Evolutionary conservation across 2,888 invertebrate genomes (phyloP).

Genomic region (Trissolcus brochymenae): DNA sequence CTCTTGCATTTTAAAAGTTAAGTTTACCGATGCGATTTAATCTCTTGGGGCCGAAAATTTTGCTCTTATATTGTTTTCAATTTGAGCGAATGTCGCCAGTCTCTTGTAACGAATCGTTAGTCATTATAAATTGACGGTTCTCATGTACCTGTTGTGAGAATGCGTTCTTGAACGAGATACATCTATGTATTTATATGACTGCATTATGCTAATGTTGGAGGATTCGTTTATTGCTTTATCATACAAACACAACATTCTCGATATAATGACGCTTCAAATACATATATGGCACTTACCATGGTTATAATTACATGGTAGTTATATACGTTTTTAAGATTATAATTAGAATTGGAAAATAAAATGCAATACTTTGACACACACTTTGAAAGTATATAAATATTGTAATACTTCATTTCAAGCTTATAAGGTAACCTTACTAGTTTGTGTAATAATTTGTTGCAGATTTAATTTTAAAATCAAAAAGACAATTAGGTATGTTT

Average conservation of each 20-base stretch:
- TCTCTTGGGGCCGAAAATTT: not conserved
- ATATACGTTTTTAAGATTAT: constrained; percentile 17
- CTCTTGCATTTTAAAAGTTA: constrained; percentile 60
- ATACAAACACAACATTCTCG: constrained; percentile 21
- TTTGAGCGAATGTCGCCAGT: constrained; percentile 70
- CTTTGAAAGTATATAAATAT: not conserved
- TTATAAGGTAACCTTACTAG: no score
- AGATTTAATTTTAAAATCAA: no score
- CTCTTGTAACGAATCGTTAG: constrained; percentile 17
- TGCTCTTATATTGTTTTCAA: constrained; percentile 59
- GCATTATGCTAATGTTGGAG: constrained; percentile 36
- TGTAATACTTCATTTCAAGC: no score
- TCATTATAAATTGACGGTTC: constrained; percentile 42
- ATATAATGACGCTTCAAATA: constrained; percentile 36
- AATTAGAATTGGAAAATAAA: constrained; percentile 15
- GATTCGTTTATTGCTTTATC: constrained; percentile 42
- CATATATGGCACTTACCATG: constrained; percentile 17
- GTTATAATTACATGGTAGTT: constrained; percentile 39
- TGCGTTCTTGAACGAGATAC: constrained; percentile 25
- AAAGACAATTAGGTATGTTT: no score
- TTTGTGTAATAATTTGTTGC: no score
- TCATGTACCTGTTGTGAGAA: constrained; percentile 39
- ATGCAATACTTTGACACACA: not conserved
- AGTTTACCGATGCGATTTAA: constrained; percentile 59
- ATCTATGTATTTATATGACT: constrained; percentile 42